Percentiles rank a stretch among this genome's conserved stretches.
These are phyloP conservation scores for Orbicella faveolata DNA, from an alignment of 64 coral and sea anemone genomes.

Conservation along the genomic window DNA sequence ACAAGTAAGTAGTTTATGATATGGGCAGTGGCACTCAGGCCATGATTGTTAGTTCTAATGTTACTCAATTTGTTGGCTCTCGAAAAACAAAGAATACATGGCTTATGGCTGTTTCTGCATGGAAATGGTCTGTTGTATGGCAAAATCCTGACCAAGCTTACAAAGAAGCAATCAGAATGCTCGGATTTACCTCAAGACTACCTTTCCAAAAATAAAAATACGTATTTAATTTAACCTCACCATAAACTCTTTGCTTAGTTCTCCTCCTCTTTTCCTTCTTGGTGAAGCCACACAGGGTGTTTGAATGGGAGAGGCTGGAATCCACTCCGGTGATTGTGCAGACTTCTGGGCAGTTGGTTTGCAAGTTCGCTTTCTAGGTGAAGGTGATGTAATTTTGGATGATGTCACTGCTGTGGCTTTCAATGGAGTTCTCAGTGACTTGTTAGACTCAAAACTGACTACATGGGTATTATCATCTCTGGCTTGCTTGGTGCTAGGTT, in stretches of 20 bases:
- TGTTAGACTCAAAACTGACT: not conserved
- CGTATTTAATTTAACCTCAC: not conserved
- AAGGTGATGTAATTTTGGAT: not conserved
- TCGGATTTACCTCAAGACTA: too few relatives aligned
- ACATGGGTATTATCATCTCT: not conserved
- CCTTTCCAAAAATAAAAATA: too few relatives aligned
- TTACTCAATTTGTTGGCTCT: too few relatives aligned
- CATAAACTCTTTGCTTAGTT: conserved; percentile 49
- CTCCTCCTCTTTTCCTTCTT: conserved; percentile 46
- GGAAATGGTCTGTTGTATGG: too few relatives aligned
- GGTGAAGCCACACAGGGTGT: conserved; percentile 17
- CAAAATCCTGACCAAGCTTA: too few relatives aligned
- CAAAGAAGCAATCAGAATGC: too few relatives aligned
- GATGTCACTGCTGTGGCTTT: not conserved
- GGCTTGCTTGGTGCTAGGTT: not conserved
- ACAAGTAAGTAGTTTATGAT: too few relatives aligned
- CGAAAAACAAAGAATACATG: too few relatives aligned
- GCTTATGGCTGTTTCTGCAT: too few relatives aligned
- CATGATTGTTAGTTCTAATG: too few relatives aligned
- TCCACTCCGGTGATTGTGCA: not conserved
- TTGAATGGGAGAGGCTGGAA: not conserved
- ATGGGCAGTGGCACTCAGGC: too few relatives aligned
- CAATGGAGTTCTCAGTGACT: not conserved
- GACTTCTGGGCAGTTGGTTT: not conserved
- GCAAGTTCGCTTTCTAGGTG: not conserved